Conservation (phyloP, 2,888 invertebrate genomes). For the Epinotia demarniana region DNA sequence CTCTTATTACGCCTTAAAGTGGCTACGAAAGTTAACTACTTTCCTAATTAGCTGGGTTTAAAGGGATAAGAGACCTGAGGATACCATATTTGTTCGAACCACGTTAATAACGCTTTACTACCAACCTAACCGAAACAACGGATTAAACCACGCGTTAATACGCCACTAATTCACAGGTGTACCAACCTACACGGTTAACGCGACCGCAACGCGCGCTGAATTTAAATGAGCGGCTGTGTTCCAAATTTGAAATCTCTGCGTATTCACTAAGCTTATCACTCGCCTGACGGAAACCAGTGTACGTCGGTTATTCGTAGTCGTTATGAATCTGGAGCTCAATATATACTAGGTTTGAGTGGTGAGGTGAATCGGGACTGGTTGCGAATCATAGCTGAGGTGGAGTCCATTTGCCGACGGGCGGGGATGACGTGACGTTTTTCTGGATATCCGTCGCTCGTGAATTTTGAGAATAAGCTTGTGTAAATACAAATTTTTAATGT, state of each 20-base stretch:
- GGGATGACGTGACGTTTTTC: constrained; percentile 7
- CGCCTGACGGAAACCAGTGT: neutral
- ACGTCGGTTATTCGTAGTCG: neutral
- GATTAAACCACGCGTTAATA: constrained; percentile 32
- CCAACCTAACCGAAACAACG: constrained; percentile 29
- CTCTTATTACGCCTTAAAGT: no score
- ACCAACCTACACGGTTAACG: constrained; percentile 26
- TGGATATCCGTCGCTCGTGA: neutral
- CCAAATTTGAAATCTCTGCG: constrained; percentile 20
- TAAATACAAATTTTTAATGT: neutral
- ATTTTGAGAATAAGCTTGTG: neutral
- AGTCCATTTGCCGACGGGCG: constrained; percentile 22
- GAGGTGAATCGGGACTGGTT: neutral
- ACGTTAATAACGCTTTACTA: neutral
- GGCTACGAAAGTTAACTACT: no score
- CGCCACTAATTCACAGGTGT: constrained; percentile 28
- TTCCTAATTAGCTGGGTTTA: no score
- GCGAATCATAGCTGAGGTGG: neutral
- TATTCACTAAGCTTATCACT: neutral
- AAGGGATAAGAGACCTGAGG: no score
- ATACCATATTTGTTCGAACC: no score
- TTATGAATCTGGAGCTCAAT: neutral
- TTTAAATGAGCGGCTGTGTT: constrained; percentile 23
- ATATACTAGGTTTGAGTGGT: neutral
- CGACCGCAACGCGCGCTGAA: constrained; percentile 27